Evolutionary conservation across 2,888 invertebrate species (phyloP), one percentile per base, ranked within the genome.

Genomic region (Strigamia transsilvanica): DNA sequence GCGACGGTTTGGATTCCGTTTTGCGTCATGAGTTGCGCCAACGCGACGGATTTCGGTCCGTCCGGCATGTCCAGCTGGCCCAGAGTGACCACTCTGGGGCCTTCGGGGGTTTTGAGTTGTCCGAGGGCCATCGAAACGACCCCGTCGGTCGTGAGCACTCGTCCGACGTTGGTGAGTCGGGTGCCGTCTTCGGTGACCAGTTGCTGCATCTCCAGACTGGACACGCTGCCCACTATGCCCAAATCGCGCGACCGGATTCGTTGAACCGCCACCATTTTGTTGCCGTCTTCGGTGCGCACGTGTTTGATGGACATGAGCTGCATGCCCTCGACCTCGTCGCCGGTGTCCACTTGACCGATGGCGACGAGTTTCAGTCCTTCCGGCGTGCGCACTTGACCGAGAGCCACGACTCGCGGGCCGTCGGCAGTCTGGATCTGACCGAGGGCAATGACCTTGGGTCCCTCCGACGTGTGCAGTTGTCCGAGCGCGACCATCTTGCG

Each of bases 381-480:
- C 3, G 41, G 12, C 9, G 51, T 61, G 5, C 77, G 81, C 0
- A 93, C 92, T 88, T 93, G 92, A 3, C 94, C 94, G n/a, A 93
- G 93, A 5, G 73, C 81, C 84, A 94, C 91, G 85, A 93, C 93
- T 84, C 93, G 92, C 85, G 92, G 92, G 4, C 93, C 92, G 83
- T 91, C 91, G 86, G 92, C 92, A 6, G 92, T 93, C 85, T 90
- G 91, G 0, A 93, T 92, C 88, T 93, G 93, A 3, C 93, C 93
- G 0, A 93, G 92, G n/a, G 81, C 83, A 6, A 84, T 78, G 23
- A 80, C 83, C 87, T 93, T 93, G 0, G 92, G 91, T 27, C 92
- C 91, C 84, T 91, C 83, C 38, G 56, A 32, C 79, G 78, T 78
- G 41, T 82, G 18, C 15, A 83, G 79, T 56, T 83, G 82, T 27